Base-by-base conservation (phyloP, 1,140 invertebrate species). In the Pomacea maculata region DNA sequence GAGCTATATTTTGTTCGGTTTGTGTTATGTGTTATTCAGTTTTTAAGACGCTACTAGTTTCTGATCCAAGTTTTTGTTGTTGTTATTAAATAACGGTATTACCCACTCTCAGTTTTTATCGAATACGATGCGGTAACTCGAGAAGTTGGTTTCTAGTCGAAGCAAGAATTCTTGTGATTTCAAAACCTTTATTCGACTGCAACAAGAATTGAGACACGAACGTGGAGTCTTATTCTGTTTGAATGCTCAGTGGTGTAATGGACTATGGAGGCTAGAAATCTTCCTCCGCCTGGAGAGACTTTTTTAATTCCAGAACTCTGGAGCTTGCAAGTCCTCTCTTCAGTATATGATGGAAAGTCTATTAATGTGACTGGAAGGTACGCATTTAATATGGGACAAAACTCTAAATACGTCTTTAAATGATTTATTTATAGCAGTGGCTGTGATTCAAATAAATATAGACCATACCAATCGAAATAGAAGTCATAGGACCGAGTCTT, bases 281-380 rank as follows among this genome's bases (percentile, higher is more conserved):
- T 75, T 75, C 73, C 73, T 17, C 19, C 45, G 6, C 57, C 25
- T 61, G 73, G 73, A 75, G 73, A 75, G 52, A 45, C 45, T 0
- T 17, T 75, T 7, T 57, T 75, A 57, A 21, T 75, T 75, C 45
- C 54, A 21, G 73, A 75, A 57, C 73, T 75, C 1, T 21, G 8
- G 1, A 54, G 15, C 57, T 17, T 17, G 15, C 11, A 17, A 61
- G 11, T 17, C 57, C 57, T 57, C 8, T 54, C 52, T 52, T 57
- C 73, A 14, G 14, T 55, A 21, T 75, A 10, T 52, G 52, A 55
- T 34, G 29, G 52, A 11, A 75, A 29, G 19, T 75, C 73, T 8
- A 19, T 75, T 19, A 75, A 55, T 19, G 73, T 75, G 21, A 54
- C 54, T n/a, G 73, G 73, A 75, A 75, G 73, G 73, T 75, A 52